Evolutionary conservation across 1,140 invertebrate species (phyloP), one percentile per base, ranked within the genome.

Genomic region (Vollenhovia emeryi): DNA sequence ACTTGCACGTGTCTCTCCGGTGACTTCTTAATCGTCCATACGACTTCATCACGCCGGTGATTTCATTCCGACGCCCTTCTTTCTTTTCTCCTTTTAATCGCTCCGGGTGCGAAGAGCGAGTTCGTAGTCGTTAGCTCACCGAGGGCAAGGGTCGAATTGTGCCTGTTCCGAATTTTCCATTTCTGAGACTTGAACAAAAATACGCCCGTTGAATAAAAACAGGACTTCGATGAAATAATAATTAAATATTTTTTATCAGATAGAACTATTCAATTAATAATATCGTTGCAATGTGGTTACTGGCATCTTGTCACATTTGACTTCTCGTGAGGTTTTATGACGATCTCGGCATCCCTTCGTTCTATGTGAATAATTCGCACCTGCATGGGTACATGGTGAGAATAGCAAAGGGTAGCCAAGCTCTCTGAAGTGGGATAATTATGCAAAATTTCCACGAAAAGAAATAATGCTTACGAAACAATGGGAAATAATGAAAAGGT

Each of bases 1-100:
- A 86, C 68, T 90, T 89, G 82, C 87, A 86, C 89, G 80, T 80
- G 89, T 78, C 73, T 74, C 66, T 27, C 11, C 52, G 33, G 86
- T 69, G 48, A 76, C 83, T 84, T 90, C 88, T 89, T 85, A 90
- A 90, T 90, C 88, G 69, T 86, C 83, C 50, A 64, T 68, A 83
- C 71, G 55, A 62, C 86, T 85, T 85, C 62, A 82, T 90, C 69
- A 64, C 66, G 60, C 18, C 62, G 59, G 11, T 68, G 52, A 69
- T 71, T 74, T 78, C 62, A 55, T 71, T 71, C 48, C 64, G 62
- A 48, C 55, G 40, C 36, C 64, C 30, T 36, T 13, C 82, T 5
- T 36, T 21, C 45, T 80, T 40, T n/a, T 30, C 15, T 13, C n/a
- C 13, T 55, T 48, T 24, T 79, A 45, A 73, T 82, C 50, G 36